These are phyloP conservation scores for Leucopsar rothschildi DNA, from an alignment of 2,113 vertebrate species.

Conservation along the genomic window DNA sequence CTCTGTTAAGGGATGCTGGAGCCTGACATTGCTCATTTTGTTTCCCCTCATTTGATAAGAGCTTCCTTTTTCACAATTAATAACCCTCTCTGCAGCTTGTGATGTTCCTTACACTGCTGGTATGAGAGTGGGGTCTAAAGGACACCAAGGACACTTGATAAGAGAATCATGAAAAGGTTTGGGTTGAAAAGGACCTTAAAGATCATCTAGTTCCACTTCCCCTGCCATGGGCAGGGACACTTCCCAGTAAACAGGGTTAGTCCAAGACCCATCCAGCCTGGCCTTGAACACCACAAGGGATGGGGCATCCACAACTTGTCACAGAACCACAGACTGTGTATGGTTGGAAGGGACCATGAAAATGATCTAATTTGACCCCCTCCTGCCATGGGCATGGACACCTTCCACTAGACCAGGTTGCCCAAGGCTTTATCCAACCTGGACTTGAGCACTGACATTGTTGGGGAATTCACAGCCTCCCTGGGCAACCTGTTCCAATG, in stretches of 20 bases:
- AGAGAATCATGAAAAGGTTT: too few species aligned
- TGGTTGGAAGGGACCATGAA: neutral
- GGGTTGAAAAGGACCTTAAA: neutral
- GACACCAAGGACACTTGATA: neutral
- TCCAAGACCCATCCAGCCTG: neutral
- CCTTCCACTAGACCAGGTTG: neutral
- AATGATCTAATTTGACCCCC: too few species aligned
- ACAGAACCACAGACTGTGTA: neutral
- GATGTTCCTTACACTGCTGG: neutral
- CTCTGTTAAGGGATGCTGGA: neutral
- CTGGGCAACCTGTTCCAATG: neutral
- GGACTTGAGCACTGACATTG: neutral
- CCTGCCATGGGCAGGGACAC: neutral
- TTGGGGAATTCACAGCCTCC: neutral
- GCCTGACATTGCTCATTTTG: neutral
- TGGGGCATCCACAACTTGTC: neutral
- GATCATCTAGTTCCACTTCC: neutral
- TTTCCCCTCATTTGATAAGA: neutral
- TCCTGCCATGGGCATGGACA: neutral
- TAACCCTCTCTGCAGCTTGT: neutral
- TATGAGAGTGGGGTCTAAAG: neutral
- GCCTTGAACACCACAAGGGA: neutral
- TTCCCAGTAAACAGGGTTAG: neutral
- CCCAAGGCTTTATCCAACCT: neutral
- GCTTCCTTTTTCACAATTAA: neutral